Conservation (phyloP, 2,888 invertebrate species). For the Anarsia innoxiella region DNA sequence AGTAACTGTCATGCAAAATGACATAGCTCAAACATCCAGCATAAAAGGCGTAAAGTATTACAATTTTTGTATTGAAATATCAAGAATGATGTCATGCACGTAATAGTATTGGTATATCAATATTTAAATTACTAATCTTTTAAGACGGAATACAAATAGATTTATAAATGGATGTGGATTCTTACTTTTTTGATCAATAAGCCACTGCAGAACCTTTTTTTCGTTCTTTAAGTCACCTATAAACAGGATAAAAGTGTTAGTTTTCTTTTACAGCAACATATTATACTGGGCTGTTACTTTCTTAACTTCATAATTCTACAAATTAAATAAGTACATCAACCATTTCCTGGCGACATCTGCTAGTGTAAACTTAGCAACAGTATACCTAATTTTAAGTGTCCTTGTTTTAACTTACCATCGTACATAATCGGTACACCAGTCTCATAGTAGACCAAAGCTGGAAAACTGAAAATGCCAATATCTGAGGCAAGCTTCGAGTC, state of each 20-base stretch:
- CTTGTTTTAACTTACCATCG: conserved; percentile 93
- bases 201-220: conserved; percentile 96
- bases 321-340: no score
- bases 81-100: conserved; percentile 74
- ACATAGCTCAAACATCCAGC: conserved; percentile 74
- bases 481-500: conserved; percentile 92
- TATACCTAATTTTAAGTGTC: no score
- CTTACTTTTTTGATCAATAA: conserved; percentile 97
- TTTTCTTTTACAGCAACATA: no score
- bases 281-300: no score
- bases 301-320: no score
- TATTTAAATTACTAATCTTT: conserved; percentile 37
- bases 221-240: conserved; percentile 96
- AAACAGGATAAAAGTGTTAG: conserved; percentile 60
- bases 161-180: conserved; percentile 76
- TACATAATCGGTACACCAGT: conserved; percentile 96
- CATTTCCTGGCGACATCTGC: no score
- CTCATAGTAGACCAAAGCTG: conserved; percentile 94
- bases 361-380: no score
- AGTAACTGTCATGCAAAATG: conserved; percentile 77
- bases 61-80: conserved; percentile 31
- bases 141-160: conserved; percentile 26
- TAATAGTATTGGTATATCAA: conserved; percentile 47
- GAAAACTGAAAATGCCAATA: conserved; percentile 94
- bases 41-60: conserved; percentile 60